Evolutionary conservation across 2,888 invertebrate genomes (phyloP).

Genomic region (Rhogogaster chlorosoma): DNA sequence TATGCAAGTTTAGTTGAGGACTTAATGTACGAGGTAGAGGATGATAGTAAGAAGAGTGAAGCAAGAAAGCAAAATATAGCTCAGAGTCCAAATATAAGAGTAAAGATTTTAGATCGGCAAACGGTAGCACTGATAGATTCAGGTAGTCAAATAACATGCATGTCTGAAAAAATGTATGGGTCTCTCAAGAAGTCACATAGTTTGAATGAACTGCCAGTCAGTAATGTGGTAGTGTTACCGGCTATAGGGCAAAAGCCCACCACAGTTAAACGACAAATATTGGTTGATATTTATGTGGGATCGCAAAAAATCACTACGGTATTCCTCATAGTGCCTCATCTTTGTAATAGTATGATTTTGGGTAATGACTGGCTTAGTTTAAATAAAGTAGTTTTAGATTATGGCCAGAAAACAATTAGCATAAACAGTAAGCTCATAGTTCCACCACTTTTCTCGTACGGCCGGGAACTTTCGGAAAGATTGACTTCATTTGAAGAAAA

Average conservation of each 20-base stretch:
- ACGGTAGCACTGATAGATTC: slow-evolving; percentile 51
- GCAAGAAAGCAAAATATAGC: neutral
- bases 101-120: slow-evolving; percentile 31
- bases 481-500: slow-evolving; percentile 22
- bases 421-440: slow-evolving; percentile 39
- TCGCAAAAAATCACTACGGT: neutral
- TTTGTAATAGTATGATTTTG: slow-evolving; percentile 54
- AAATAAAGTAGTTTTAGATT: slow-evolving; percentile 54
- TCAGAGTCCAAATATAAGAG: slow-evolving; percentile 47
- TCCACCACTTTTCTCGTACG: slow-evolving; percentile 35
- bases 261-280: slow-evolving; percentile 47
- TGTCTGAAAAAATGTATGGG: slow-evolving; percentile 50
- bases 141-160: slow-evolving; percentile 55
- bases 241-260: slow-evolving; percentile 49
- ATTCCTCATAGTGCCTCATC: slow-evolving; percentile 54
- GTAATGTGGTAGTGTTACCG: slow-evolving; percentile 48
- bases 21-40: slow-evolving; percentile 20
- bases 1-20: slow-evolving; percentile 49
- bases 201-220: slow-evolving; percentile 55
- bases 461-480: neutral
- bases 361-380: slow-evolving; percentile 57
- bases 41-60: neutral
- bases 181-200: slow-evolving; percentile 16
- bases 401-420: slow-evolving; percentile 37
- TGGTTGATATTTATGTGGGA: slow-evolving; percentile 44